Evolutionary conservation across 2,888 invertebrate species (phyloP).

Genomic region (Leptopterna dolabrata): DNA sequence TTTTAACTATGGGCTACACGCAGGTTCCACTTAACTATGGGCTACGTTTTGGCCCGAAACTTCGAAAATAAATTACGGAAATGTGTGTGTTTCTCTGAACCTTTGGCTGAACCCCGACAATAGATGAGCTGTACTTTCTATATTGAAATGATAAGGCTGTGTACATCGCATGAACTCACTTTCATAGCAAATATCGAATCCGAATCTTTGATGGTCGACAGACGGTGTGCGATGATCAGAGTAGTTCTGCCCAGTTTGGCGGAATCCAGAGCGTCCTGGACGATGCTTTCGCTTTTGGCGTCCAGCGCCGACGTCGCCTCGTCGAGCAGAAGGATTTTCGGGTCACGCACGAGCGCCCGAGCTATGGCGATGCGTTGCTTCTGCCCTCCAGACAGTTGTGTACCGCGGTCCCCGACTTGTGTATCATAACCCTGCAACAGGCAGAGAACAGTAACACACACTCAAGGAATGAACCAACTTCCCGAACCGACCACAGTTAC

Average conservation of each 20-base stretch:
- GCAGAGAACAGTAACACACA: neutral
- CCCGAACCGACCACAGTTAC: neutral
- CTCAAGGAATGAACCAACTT: neutral
- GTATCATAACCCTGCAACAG: conserved; percentile 79
- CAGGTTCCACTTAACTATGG: too few species aligned
- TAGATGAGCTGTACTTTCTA: too few species aligned
- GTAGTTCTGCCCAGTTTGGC: conserved; percentile 68
- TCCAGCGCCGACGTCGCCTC: conserved; percentile 93
- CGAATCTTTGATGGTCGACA: conserved; percentile 67
- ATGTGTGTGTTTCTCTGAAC: too few species aligned
- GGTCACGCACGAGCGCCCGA: conserved; percentile 83
- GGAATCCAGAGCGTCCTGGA: conserved; percentile 82
- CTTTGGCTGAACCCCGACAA: too few species aligned
- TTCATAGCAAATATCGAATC: conserved; percentile 66
- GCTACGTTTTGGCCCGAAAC: too few species aligned
- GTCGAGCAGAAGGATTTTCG: conserved; percentile 81
- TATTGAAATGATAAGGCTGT: too few species aligned
- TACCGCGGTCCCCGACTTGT: conserved; percentile 84
- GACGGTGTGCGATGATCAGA: conserved; percentile 68
- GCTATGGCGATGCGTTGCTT: conserved; percentile 93
- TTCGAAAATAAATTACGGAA: too few species aligned
- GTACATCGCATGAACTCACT: too few species aligned
- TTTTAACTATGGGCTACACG: too few species aligned
- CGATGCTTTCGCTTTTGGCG: conserved; percentile 85
- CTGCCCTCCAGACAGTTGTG: conserved; percentile 87